These are phyloP conservation scores for Scaptomyza parva DNA, from an alignment of 2,888 invertebrate species.

Conservation along the genomic window DNA sequence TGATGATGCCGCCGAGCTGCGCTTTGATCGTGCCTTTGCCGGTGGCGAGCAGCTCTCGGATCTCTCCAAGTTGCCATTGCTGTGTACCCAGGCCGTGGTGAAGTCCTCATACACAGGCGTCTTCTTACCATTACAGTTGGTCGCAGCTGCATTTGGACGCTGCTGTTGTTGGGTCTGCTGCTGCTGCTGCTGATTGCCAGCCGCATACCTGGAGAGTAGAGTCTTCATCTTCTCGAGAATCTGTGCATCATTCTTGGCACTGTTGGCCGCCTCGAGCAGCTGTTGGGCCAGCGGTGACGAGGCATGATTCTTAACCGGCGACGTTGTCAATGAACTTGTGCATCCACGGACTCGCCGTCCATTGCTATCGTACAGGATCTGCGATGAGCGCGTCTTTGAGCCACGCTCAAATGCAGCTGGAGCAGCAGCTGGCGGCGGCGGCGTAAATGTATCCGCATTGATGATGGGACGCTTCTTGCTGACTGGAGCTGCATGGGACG, in stretches of 20 bases:
- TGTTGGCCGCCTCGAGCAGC: constrained; percentile 89
- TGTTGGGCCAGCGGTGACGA: constrained; percentile 89
- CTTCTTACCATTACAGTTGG: constrained; percentile 56
- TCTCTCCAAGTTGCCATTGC: constrained; percentile 88
- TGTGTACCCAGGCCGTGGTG: constrained; percentile 90
- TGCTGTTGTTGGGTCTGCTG: constrained; percentile 30
- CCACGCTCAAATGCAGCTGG: constrained; percentile 86
- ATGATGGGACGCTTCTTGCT: constrained; percentile 85
- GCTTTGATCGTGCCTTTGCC: constrained; percentile 82
- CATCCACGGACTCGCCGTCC: constrained; percentile 85
- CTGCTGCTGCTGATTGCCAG: constrained; percentile 67
- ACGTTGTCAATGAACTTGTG: constrained; percentile 83
- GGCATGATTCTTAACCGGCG: constrained; percentile 87
- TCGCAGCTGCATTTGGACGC: constrained; percentile 3
- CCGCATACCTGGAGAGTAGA: constrained; percentile 87
- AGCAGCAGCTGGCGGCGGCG: constrained; percentile 67
- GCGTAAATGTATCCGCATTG: constrained; percentile 88
- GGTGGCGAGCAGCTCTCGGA: constrained; percentile 86
- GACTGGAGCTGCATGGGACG: constrained; percentile 64
- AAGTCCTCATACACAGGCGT: constrained; percentile 88
- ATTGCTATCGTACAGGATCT: constrained; percentile 85
- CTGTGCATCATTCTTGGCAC: constrained; percentile 89
- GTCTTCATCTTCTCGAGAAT: constrained; percentile 91
- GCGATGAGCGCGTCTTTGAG: constrained; percentile 82
- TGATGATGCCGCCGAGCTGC: constrained; percentile 84